Base-by-base conservation (phyloP, 2,113 vertebrate genomes). In the Clinocottus analis region DNA sequence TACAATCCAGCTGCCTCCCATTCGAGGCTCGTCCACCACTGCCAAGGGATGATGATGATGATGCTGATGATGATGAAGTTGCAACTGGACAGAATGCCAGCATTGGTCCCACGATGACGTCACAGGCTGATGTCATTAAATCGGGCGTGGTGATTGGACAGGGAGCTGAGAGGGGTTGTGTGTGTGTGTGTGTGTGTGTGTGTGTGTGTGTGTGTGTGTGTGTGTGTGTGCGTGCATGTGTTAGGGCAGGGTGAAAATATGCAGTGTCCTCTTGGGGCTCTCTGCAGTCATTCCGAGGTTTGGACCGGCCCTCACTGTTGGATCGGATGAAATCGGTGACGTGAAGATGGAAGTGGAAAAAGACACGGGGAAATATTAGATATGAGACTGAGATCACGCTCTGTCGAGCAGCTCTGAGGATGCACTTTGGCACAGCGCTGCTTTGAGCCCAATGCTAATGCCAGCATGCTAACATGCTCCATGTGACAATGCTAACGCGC, bases 71-170 rank as follows among this genome's bases (percentile, higher is more conserved):
- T 89, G 92, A 90, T 94, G 93, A 94, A 89, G 92, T 91, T 93
- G 89, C 84, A 60, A n/a, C 79, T 86, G 86, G 86, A 90, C 87
- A 59, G 77, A 88, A 85, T 90, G 92, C 92, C 91, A 94, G 76
- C 73, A 72, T 86, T 77, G 92, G 94, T 92, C 94, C 93, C 91
- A 73, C 92, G 92, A 94, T 94, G 94, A 95, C 94, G 94, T 95
- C 94, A 95, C 92, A 13, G 80, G 35, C 86, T 95, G 94, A 95
- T 95, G 93, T 95, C 94, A 95, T 87, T 47, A 75, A 83, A 89
- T 89, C 85, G 88, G 93, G 94, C 82, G 93, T 92, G 94, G 94
- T 84, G 86, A 92, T 88, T 88, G 89, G 88, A 82, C 85, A 88
- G 84, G 86, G 89, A 91, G 86, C 85, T 90, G 90, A 92, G 87